phyloP scores from a whole-genome alignment of 2,113 vertebrate species.

The Megaceryle torquata region DNA sequence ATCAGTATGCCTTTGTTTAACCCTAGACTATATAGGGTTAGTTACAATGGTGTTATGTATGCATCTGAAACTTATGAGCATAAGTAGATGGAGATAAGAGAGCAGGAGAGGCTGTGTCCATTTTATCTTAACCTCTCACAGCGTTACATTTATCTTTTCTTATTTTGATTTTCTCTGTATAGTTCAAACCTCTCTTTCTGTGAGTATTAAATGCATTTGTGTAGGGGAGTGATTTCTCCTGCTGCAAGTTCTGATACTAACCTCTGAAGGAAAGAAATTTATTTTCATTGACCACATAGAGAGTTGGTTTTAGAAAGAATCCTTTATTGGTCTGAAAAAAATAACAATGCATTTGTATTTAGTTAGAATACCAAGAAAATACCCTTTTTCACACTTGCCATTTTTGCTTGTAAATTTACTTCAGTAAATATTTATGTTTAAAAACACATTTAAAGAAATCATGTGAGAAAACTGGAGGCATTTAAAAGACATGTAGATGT shows the following conservation, averaged over 20 bases:
- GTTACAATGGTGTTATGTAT: background rate
- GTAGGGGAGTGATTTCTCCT: background rate
- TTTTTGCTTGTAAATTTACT: background rate
- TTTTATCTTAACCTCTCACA: background rate
- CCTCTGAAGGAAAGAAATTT: background rate
- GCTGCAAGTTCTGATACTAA: background rate
- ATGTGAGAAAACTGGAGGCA: background rate
- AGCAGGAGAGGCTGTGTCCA: background rate
- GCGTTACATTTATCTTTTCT: background rate
- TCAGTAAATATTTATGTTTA: background rate
- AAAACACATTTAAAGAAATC: background rate
- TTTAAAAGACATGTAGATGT: background rate
- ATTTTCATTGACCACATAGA: background rate
- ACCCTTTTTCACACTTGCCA: background rate
- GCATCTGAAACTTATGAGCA: background rate
- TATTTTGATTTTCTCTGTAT: background rate
- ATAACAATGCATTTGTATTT: background rate
- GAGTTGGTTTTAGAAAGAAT: background rate
- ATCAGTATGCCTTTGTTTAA: background rate
- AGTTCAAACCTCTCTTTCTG: background rate
- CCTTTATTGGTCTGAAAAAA: background rate
- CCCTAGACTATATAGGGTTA: background rate
- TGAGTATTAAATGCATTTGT: background rate
- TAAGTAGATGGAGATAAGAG: background rate
- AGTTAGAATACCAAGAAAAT: background rate